phyloP scores from a whole-genome alignment of 2,888 invertebrate species.

The Uropetala carovei region DNA sequence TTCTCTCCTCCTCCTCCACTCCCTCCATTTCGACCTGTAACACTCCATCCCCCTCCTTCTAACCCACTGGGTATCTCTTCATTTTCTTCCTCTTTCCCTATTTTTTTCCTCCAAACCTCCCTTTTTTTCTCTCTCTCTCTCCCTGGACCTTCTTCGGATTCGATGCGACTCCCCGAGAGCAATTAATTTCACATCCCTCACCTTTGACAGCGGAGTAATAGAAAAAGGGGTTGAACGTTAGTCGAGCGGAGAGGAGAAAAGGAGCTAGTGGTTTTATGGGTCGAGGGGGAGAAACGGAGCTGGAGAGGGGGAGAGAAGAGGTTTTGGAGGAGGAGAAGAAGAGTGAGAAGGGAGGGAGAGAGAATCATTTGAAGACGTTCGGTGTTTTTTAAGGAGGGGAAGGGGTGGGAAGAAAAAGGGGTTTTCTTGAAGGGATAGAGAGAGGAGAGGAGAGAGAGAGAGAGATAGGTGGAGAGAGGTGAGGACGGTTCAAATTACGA shows the following conservation, averaged over 20 bases:
- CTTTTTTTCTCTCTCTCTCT: too few species aligned
- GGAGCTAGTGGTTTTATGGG: not conserved
- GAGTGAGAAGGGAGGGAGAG: too few species aligned
- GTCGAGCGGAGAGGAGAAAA: not conserved
- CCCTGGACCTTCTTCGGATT: not conserved
- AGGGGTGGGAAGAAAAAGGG: not conserved
- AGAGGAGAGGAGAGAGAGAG: not conserved
- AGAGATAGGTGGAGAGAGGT: not conserved
- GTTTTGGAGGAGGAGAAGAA: not conserved
- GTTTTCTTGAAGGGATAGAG: not conserved
- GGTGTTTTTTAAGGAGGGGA: not conserved
- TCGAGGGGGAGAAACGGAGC: not conserved
- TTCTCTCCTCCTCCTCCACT: too few species aligned
- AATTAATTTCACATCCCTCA: conserved; percentile 58
- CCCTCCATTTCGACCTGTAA: not conserved
- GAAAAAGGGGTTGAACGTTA: not conserved
- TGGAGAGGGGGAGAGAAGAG: not conserved
- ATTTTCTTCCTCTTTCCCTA: not conserved
- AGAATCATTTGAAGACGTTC: conserved; percentile 27
- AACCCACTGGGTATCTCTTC: not conserved
- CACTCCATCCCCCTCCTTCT: not conserved
- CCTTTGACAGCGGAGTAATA: conserved; percentile 56
- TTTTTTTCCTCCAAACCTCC: too few species aligned
- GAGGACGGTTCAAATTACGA: conserved; percentile 28
- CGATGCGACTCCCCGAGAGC: conserved; percentile 10